These are phyloP conservation scores for Rosalia funebris DNA, from an alignment of 2,888 invertebrate species.

Conservation along the genomic window DNA sequence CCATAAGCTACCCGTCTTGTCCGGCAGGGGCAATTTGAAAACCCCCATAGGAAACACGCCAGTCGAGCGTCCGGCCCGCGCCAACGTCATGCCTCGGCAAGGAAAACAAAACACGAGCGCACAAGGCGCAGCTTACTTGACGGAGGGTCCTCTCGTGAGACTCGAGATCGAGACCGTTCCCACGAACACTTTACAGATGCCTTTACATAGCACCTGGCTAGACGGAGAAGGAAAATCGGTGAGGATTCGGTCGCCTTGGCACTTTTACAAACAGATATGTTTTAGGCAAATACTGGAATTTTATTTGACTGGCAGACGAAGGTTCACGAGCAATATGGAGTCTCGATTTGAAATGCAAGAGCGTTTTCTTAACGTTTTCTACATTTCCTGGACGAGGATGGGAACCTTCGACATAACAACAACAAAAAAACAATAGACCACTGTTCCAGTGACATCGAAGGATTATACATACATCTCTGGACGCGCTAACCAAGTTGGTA, in stretches of 20 bases:
- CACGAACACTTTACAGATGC: constrained; percentile 51
- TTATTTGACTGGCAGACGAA: too few relatives aligned
- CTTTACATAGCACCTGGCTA: constrained; percentile 49
- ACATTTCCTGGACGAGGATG: too few relatives aligned
- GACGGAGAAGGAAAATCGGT: constrained; percentile 34
- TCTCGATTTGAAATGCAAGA: too few relatives aligned
- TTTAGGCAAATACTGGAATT: too few relatives aligned
- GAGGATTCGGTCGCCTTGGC: constrained; percentile 15
- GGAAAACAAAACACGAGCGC: constrained; percentile 48
- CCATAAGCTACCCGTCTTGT: constrained; percentile 17
- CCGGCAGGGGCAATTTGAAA: constrained; percentile 15
- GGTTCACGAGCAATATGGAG: too few relatives aligned
- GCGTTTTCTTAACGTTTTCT: too few relatives aligned
- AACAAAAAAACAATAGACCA: too few relatives aligned
- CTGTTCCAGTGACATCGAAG: too few relatives aligned
- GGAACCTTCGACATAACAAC: too few relatives aligned
- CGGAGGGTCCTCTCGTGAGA: constrained; percentile 50
- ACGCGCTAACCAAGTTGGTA: too few relatives aligned
- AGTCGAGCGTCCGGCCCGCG: constrained; percentile 50
- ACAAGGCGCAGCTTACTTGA: constrained; percentile 40
- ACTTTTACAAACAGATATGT: constrained; percentile 11
- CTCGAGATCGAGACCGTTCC: constrained; percentile 49
- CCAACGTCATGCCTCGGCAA: constrained; percentile 42
- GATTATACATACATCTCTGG: too few relatives aligned
- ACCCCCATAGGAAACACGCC: constrained; percentile 42